Base-by-base conservation (phyloP, 2,888 invertebrate species). In the Agriotes lineatus region DNA sequence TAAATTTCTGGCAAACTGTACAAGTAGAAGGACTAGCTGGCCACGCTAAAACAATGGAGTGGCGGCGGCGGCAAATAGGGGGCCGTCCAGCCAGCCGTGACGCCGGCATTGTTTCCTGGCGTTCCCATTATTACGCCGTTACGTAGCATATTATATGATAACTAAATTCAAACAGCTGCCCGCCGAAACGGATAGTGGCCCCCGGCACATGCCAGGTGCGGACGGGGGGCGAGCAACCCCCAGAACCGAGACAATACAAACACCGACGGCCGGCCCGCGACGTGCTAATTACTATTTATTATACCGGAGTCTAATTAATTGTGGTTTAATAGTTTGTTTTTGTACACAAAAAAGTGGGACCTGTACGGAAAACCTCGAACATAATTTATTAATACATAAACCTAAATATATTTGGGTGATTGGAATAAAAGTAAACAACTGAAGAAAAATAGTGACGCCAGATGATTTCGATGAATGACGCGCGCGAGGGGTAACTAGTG, bases 61-160 rank as follows among this genome's bases (percentile, higher is more conserved):
- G 72, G 69, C 70, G 64, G 56, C 44, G 73, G 69, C 70, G 68
- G 56, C 52, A 48, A 68, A 63, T 54, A 60, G 76, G 66, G 77
- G 74, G 76, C 61, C 68, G 75, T 70, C 69, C 78, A 76, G 71
- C 77, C 74, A 75, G 69, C 72, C 77, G 76, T 77, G 75, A 77
- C 78, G 75, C 65, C 70, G 67, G 66, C 77, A 77, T 79, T 78
- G 78, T 78, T 77, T 79, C 76, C 72, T 59, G 60, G 65, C 72
- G 74, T 76, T 76, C 75, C 75, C 76, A 78, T 78, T 78, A 76
- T 75, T 75, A 73, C 72, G 67, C 71, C 72, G 77, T 77, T 77
- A 76, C 76, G 66, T 75, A 71, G 75, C 76, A 75, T 75, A 77
- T 77, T 77, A 77, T 71, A 74, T 70, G 74, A 75, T 74, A 75